These are phyloP conservation scores for Oreonectes daqikongensis DNA, from an alignment of 2,797 vertebrate genomes.

Conservation along the genomic window DNA sequence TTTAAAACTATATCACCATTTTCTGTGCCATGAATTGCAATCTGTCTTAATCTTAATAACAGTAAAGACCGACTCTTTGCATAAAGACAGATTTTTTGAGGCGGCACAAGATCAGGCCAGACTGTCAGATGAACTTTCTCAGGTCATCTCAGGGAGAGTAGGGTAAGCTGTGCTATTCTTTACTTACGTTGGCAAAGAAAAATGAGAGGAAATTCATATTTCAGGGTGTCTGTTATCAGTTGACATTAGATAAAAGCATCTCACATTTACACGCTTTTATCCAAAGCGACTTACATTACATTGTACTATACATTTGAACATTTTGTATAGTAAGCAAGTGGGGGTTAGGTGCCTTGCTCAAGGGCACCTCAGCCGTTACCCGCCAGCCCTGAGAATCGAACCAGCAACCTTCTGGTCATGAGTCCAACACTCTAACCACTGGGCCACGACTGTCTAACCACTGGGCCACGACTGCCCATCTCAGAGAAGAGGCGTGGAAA, in stretches of 20 bases:
- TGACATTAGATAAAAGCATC: neutral
- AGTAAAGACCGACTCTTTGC: slow-evolving; percentile 24
- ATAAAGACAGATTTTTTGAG: slow-evolving; percentile 18
- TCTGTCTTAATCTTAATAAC: slow-evolving; percentile 10
- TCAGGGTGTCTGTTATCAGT: neutral
- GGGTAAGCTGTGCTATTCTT: neutral
- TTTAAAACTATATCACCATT: slow-evolving; percentile 38
- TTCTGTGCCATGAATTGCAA: slow-evolving; percentile 28
- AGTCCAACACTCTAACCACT: no score
- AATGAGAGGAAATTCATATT: neutral
- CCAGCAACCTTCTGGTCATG: no score
- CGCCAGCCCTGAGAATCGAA: no score
- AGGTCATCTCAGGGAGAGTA: neutral
- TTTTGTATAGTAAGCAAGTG: no score
- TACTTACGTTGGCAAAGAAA: neutral
- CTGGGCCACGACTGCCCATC: no score
- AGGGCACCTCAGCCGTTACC: no score
- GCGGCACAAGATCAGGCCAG: neutral
- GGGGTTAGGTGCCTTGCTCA: no score
- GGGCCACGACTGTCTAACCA: no score
- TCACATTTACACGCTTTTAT: no score
- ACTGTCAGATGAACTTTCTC: slow-evolving; percentile 18
- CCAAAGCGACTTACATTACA: no score
- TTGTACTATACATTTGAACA: no score
- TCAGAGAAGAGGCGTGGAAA: neutral